These are phyloP conservation scores for Herpetotheres cachinnans DNA, from an alignment of 2,113 vertebrate species.

Conservation along the genomic window DNA sequence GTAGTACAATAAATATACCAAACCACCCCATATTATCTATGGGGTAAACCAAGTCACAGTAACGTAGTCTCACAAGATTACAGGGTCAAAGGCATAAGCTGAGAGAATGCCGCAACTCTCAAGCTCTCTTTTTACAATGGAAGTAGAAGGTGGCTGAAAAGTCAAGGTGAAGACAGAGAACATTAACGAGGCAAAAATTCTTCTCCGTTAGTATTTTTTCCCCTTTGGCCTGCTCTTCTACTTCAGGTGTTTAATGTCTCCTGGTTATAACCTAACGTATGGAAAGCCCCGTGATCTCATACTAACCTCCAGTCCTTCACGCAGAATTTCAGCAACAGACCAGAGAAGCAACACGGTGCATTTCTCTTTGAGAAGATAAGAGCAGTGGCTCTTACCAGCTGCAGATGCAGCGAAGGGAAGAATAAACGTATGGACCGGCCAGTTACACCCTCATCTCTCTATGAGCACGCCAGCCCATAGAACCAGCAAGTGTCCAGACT, in stretches of 20 bases:
- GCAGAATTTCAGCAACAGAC: not conserved
- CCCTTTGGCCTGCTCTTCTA: not conserved
- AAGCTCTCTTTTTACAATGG: not conserved
- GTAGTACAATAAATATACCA: not conserved
- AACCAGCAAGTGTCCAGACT: fast-evolving
- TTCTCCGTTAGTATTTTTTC: not conserved
- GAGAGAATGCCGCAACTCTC: not conserved
- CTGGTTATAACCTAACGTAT: not conserved
- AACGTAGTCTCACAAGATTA: not conserved
- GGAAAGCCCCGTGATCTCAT: not conserved
- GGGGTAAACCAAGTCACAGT: not conserved
- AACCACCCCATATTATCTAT: not conserved
- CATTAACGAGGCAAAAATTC: not conserved
- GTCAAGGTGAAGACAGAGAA: not conserved
- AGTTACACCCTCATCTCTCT: not conserved
- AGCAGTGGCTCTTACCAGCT: not conserved
- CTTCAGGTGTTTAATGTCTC: not conserved
- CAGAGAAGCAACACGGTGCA: fast-evolving
- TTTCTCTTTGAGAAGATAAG: not conserved
- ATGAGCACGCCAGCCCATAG: fast-evolving
- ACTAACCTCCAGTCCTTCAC: not conserved
- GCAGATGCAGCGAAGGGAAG: not conserved
- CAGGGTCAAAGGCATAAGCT: not conserved
- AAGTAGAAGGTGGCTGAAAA: not conserved
- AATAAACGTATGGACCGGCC: fast-evolving